Conservation (phyloP, 1,140 invertebrate species). For the Drosophila prosaltans region DNA sequence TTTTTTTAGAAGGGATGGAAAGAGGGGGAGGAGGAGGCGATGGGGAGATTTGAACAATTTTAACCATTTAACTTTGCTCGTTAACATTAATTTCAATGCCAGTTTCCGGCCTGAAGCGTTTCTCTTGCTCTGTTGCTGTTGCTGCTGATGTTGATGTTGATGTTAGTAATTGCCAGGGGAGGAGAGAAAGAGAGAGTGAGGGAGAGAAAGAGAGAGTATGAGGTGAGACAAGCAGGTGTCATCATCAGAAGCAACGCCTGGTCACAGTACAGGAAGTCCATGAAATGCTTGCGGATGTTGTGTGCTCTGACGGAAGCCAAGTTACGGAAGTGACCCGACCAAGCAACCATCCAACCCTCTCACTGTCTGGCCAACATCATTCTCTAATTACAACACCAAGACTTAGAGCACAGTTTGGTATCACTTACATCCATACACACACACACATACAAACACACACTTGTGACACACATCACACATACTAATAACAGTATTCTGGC, state of each 20-base stretch:
- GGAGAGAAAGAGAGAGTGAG: neutral
- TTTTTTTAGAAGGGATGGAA: neutral
- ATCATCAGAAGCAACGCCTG: conserved; percentile 33
- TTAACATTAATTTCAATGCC: conserved; percentile 61
- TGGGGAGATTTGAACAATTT: conserved; percentile 33
- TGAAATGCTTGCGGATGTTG: conserved; percentile 64
- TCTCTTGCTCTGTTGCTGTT: conserved; percentile 1
- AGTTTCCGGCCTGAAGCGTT: conserved; percentile 39
- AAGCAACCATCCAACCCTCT: conserved; percentile 24
- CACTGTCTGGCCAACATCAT: neutral
- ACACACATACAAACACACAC: neutral
- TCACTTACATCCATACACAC: neutral
- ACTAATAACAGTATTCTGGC: neutral
- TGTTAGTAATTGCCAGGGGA: conserved; percentile 42
- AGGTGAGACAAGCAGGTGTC: conserved; percentile 50
- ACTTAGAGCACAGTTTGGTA: neutral
- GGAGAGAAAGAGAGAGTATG: neutral
- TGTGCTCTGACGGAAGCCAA: conserved; percentile 18
- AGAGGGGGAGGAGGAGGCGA: too few species aligned
- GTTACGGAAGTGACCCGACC: conserved; percentile 50
- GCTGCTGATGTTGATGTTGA: neutral
- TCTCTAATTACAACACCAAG: neutral
- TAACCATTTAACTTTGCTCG: conserved; percentile 62
- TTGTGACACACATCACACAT: neutral
- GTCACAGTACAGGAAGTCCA: conserved; percentile 42